Base-by-base conservation (phyloP, 2,113 vertebrate species). In the Serinus canaria region DNA sequence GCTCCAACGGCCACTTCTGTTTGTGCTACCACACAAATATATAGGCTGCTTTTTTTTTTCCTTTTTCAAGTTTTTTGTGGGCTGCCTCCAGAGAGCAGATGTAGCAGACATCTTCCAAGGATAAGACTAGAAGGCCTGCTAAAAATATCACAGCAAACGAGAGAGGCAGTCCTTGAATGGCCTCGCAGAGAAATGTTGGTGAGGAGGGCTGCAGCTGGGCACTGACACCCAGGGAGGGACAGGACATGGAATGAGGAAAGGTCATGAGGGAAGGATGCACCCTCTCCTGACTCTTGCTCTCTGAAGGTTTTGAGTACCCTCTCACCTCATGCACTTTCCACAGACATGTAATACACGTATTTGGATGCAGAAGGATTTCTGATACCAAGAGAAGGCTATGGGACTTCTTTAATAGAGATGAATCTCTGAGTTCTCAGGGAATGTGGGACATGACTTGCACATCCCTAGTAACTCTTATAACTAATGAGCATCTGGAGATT, bases 281-380 rank as follows among this genome's bases (percentile, higher is more conserved):
- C 20, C 0, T 2, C 52, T 76, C 50, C 68, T 12, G 8, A 41
- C 14, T 67, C 69, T 37, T 75, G 22, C 27, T 70, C 9, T 86
- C 37, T 49, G 44, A 90, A 89, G 31, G 5, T 31, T 69, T 80
- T 41, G 28, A 80, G 25, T 10, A 19, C 7, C 10, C 5, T 88
- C 33, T 88, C 44, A 49, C 10, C 10, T 53, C 1, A 0, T 24
- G 3, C 1, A 5, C 5, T 83, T 85, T 69, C 78, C 31, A 47
- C 20, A 83, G 21, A 23, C 5, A 4, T 30, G 18, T 11, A 70
- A 41, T 39, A 14, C 20, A 47, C 0, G 0, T 33, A 37, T 39
- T 16, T 67, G 23, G 24, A 44, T 4, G 3, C 25, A 77, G 31
- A 82, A 70, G n/a, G 13, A 55, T 69, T 90, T 82, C 44, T 59